A percentile compares a stretch with the other conserved stretches of the same genome.
phyloP scores from a whole-genome alignment of 1,140 invertebrate species.

The Protaetia brevitarsis region DNA sequence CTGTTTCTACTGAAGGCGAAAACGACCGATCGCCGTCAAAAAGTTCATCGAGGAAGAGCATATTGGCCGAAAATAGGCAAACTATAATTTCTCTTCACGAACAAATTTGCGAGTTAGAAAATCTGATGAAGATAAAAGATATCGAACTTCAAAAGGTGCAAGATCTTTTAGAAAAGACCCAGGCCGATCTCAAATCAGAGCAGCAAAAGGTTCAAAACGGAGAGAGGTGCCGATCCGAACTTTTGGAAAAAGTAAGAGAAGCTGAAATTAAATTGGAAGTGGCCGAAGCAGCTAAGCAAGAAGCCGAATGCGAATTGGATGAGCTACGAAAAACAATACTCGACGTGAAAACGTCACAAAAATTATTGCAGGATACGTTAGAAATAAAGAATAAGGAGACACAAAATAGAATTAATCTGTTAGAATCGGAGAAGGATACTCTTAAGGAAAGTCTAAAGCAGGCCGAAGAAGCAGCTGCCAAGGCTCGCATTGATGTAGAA shows the following conservation, averaged over 20 bases:
- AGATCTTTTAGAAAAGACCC: not conserved
- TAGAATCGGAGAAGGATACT: constrained; percentile 46
- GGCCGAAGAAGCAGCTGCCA: constrained; percentile 28
- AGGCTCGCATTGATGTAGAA: constrained; percentile 47
- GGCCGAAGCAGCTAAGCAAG: constrained; percentile 25
- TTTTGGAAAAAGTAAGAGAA: constrained; percentile 26
- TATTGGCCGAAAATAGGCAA: constrained; percentile 30
- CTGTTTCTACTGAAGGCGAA: constrained; percentile 37
- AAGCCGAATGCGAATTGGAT: constrained; percentile 26
- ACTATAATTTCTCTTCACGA: constrained; percentile 34
- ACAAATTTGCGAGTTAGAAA: constrained; percentile 36
- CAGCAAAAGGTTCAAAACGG: constrained; percentile 24
- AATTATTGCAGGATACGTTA: constrained; percentile 25
- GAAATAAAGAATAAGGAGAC: constrained; percentile 37
- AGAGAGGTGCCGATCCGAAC: not conserved
- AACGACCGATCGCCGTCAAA: constrained; percentile 37
- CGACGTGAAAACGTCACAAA: constrained; percentile 23
- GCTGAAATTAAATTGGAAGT: constrained; percentile 25
- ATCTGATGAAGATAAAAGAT: constrained; percentile 34
- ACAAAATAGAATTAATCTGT: constrained; percentile 40
- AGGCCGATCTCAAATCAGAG: constrained; percentile 18
- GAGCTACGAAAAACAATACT: constrained; percentile 26
- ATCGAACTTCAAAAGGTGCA: constrained; percentile 8
- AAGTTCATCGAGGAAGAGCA: constrained; percentile 33
- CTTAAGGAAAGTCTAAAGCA: constrained; percentile 29